Percentiles rank a stretch among this genome's conserved stretches.
Evolutionary conservation across 1,140 invertebrate genomes (phyloP).

Genomic region (Lordiphosa mommai): DNA sequence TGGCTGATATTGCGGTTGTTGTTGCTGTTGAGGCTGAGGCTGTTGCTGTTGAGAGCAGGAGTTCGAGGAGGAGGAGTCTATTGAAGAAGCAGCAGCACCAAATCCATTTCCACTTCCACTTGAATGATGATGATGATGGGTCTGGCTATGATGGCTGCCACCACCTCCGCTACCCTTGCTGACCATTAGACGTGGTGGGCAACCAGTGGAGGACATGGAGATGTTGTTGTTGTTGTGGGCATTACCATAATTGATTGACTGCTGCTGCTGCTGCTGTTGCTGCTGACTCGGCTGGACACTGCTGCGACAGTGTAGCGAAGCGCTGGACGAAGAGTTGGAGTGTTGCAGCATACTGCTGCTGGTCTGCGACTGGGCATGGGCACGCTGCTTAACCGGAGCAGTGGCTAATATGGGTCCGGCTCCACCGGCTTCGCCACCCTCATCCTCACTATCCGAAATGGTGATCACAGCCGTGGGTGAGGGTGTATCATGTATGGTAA

Average conservation of each 20-base stretch:
- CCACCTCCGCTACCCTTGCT: conserved; percentile 27
- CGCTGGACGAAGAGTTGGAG: conserved; percentile 43
- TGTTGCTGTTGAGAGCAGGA: conserved; percentile 55
- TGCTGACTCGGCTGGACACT: conserved; percentile 37
- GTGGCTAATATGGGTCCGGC: conserved; percentile 24
- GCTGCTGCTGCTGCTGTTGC: conserved; percentile 41
- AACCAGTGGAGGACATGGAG: conserved; percentile 30
- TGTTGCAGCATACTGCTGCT: conserved; percentile 67
- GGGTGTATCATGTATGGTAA: conserved; percentile 94
- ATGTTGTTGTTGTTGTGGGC: conserved; percentile 35
- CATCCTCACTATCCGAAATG: conserved; percentile 97
- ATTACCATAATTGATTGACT: conserved; percentile 70
- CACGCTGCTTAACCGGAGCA: conserved; percentile 71
- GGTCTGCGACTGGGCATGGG: conserved; percentile 80
- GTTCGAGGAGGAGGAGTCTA: conserved; percentile 14
- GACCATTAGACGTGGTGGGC: conserved; percentile 32
- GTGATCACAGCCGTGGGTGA: conserved; percentile 94
- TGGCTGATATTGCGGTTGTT: conserved; percentile 65
- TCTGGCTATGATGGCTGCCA: conserved; percentile 45
- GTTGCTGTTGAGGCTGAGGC: conserved; percentile 37
- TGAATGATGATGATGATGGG: conserved; percentile 48
- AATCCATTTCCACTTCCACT: conserved; percentile 77
- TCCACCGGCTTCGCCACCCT: conserved; percentile 81
- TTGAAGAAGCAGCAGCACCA: conserved; percentile 45
- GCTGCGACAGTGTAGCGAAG: conserved; percentile 42